Conservation (phyloP, 2,113 vertebrate species). For the Hyaena hyaena region DNA sequence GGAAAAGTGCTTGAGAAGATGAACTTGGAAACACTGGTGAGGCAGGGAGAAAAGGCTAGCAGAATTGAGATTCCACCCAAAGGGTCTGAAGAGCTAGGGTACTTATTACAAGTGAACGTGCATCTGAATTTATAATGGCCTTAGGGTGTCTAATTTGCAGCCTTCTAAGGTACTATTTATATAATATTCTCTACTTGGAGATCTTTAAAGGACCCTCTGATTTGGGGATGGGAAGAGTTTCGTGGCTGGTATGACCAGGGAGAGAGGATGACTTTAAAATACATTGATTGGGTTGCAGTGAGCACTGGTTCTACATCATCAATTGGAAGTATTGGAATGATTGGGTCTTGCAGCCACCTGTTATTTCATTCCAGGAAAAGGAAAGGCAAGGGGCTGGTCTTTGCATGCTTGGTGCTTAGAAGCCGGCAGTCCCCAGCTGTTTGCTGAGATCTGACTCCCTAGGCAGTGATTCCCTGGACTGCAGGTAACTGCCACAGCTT, state of each 20-base stretch:
- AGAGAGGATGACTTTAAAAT: conserved; percentile 65
- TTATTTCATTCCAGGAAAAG: conserved; percentile 71
- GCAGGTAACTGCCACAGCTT: conserved; percentile 21
- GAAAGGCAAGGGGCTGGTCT: conserved; percentile 66
- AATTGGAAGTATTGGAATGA: conserved; percentile 65
- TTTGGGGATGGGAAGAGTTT: conserved; percentile 67
- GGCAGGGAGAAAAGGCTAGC: background rate
- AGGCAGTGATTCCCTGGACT: conserved; percentile 48
- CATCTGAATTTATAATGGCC: background rate
- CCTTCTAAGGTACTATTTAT: background rate
- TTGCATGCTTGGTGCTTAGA: conserved; percentile 66
- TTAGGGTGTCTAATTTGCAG: background rate
- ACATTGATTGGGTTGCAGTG: conserved; percentile 64
- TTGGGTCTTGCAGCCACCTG: conserved; percentile 72
- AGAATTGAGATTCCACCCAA: background rate
- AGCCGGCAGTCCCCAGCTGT: conserved; percentile 44
- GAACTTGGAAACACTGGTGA: background rate
- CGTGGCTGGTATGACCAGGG: conserved; percentile 19
- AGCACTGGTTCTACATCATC: conserved; percentile 64
- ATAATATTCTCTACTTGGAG: background rate
- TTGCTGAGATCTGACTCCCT: conserved; percentile 12
- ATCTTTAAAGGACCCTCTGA: background rate
- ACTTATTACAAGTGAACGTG: background rate
- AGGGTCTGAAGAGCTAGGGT: background rate
- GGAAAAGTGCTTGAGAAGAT: background rate